Evolutionary conservation across 2,888 invertebrate species (phyloP), one percentile per base, ranked within the genome.

Genomic region (Timandra comae): DNA sequence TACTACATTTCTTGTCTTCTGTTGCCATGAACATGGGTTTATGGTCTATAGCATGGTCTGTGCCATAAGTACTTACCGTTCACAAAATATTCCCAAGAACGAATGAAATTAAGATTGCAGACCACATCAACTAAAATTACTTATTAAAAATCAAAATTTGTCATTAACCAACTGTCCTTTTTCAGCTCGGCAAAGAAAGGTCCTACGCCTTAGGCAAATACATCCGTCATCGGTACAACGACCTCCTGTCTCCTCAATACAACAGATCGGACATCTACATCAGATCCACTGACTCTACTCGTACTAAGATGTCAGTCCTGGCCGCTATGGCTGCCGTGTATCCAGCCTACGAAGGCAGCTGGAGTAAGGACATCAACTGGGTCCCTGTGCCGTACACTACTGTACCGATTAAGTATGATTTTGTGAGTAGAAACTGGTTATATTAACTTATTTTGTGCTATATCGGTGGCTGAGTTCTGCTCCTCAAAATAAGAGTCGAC

Each of bases 181-280:
- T 41, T 3, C 30, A 68, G 68, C 35, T 29, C 3, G 71, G 71
- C 1, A 64, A 48, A 34, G 40, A 25, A 1, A 46, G 59, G 2
- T 44, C 55, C 1, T 70, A 58, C 47, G 26, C 46, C 3, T 30
- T 61, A 2, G 68, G 68, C 3, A 16, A 59, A 28, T 55, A 35
- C 35, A 49, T 70, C 16, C 47, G 62, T 1, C 16, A 35, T 1
- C 58, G 71, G 0, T 74, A 73, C 39, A 40, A 44, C 3, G 33
- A 42, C 1, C 43, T 70, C 2, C 44, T 74, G 2, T 58, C 70
- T 0, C 44, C 48, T 0, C 30, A 40, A 7, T 75, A 59, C 51
- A 71, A 72, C 43, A 41, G 7, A 1, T 68, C 72, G 0, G 66
- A 73, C 42, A 62, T 74, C 24, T 68, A 63, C 49, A 56, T 74